Conservation (phyloP, 2,888 invertebrate species). For the Aproaerema taeniolella region DNA sequence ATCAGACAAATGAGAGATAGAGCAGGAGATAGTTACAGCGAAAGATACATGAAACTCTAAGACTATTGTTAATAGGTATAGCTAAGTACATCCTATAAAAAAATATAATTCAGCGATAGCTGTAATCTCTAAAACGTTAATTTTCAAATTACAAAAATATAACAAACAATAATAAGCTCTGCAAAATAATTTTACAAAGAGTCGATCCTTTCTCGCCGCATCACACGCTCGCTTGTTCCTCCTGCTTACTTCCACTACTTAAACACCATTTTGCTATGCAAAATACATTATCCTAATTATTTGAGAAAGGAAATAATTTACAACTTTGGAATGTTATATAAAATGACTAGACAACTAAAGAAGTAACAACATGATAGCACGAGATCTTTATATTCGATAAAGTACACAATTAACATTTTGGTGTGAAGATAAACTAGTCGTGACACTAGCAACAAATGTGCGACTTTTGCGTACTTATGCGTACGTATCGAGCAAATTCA, state of each 20-base stretch:
- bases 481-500: no score
- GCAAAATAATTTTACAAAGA: slow-evolving; percentile 34
- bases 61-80: no score
- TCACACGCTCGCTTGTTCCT: not conserved
- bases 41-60: no score
- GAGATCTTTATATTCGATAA: slow-evolving; percentile 50
- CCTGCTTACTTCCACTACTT: slow-evolving; percentile 50
- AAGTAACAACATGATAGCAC: slow-evolving; percentile 31
- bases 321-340: slow-evolving; percentile 70
- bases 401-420: slow-evolving; percentile 9
- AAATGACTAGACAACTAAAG: slow-evolving; percentile 69
- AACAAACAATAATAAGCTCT: slow-evolving; percentile 45
- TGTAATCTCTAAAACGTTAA: slow-evolving; percentile 61
- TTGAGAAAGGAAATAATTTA: slow-evolving; percentile 51
- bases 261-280: slow-evolving; percentile 75
- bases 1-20: no score
- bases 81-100: slow-evolving; percentile 74
- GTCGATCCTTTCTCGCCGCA: not conserved
- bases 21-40: no score
- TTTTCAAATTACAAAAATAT: slow-evolving; percentile 60
- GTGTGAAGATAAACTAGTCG: slow-evolving; percentile 2
- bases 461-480: no score
- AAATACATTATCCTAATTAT: slow-evolving; percentile 66
- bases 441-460: no score
- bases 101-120: slow-evolving; percentile 67